These are phyloP conservation scores for Pangasius krempfi DNA, from an alignment of 2,797 vertebrate species.

Conservation along the genomic window DNA sequence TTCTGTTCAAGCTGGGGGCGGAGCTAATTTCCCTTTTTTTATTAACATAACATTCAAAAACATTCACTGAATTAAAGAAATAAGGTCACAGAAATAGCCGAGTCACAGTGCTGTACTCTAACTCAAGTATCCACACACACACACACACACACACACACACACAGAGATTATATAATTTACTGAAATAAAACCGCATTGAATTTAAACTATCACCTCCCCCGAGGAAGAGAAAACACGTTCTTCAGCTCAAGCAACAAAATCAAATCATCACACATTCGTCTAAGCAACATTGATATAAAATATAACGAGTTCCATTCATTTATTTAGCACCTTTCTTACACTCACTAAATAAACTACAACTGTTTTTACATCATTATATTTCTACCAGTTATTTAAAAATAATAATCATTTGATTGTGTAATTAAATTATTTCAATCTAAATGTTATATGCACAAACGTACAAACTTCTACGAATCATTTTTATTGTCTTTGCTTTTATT, in stretches of 20 bases:
- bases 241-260: background rate
- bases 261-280: background rate
- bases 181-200: background rate
- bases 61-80: background rate
- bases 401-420: background rate
- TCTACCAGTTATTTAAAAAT: background rate
- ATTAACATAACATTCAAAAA: too few relatives aligned
- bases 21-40: too few relatives aligned
- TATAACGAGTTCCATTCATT: background rate
- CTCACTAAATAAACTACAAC: background rate
- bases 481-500: background rate
- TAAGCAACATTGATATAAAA: background rate
- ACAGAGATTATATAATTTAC: background rate
- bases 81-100: background rate
- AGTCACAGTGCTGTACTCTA: conserved; percentile 3
- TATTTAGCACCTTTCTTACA: background rate
- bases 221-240: background rate
- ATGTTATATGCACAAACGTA: background rate
- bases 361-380: background rate
- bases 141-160: background rate
- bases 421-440: background rate
- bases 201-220: background rate
- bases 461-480: background rate
- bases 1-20: background rate
- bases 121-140: background rate